Conservation (phyloP, 2,797 vertebrate species). For the Hydrocynus forskahlii region DNA sequence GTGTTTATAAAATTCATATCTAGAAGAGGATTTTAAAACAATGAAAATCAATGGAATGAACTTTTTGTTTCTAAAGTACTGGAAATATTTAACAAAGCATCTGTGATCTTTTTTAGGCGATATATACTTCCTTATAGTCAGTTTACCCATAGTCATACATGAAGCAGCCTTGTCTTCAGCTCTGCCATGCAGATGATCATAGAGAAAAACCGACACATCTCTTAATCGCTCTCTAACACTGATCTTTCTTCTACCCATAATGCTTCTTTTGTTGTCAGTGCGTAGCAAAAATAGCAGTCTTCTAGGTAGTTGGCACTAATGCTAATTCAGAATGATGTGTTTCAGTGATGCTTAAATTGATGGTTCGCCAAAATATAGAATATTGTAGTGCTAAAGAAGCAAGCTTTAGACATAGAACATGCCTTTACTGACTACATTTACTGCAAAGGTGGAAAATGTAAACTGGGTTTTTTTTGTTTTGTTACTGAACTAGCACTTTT, state of each 20-base stretch:
- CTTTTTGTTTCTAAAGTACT: no score
- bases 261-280: neutral
- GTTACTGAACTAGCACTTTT: neutral
- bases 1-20: no score
- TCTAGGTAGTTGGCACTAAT: neutral
- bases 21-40: no score
- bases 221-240: neutral
- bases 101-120: no score
- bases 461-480: no score
- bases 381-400: neutral
- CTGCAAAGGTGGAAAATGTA: no score
- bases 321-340: neutral
- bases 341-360: neutral
- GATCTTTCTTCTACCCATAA: neutral
- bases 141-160: no score
- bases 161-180: neutral
- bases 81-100: no score
- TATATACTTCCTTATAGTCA: neutral
- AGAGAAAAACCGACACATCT: constrained; percentile 2
- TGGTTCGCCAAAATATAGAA: neutral
- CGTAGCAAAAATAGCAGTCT: neutral
- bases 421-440: no score
- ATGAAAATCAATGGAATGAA: no score
- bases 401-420: no score
- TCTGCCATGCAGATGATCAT: neutral